phyloP scores from a whole-genome alignment of 2,797 vertebrate species.

The Halcyon smyrnensis region DNA sequence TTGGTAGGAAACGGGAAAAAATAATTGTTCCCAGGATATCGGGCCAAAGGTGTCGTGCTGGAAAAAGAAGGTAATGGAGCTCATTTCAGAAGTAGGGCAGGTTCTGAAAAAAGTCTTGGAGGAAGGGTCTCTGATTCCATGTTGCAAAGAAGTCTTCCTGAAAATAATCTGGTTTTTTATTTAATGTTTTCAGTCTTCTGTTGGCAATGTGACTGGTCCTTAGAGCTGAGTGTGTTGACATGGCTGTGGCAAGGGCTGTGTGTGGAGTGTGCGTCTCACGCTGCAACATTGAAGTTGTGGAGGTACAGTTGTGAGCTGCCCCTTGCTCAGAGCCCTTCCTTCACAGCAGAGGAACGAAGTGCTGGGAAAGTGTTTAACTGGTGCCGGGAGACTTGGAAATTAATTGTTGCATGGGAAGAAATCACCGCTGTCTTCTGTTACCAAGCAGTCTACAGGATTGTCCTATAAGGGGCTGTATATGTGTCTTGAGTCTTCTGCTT shows the following conservation, averaged over 20 bases:
- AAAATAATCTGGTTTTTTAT: background rate
- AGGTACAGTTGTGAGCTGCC: background rate
- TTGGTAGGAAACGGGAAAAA: background rate
- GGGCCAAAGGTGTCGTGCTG: background rate
- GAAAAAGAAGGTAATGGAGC: background rate
- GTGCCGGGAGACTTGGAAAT: background rate
- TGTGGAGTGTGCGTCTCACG: background rate
- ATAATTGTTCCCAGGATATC: background rate
- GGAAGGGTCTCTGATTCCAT: background rate
- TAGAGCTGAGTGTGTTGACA: rapidly evolving
- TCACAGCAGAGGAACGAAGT: rapidly evolving
- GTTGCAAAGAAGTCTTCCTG: background rate
- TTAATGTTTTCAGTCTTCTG: background rate
- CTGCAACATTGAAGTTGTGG: background rate
- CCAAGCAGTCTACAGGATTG: background rate
- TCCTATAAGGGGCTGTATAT: background rate
- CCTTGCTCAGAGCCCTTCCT: background rate
- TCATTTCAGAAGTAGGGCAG: background rate
- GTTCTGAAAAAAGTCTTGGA: background rate
- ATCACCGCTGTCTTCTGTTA: background rate
- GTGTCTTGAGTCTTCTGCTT: background rate
- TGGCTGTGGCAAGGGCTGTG: rapidly evolving
- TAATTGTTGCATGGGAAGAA: background rate
- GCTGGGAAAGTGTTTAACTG: background rate
- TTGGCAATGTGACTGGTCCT: background rate